A percentile compares a stretch with the other conserved stretches of the same genome.
These are phyloP conservation scores for Idaea straminata DNA, from an alignment of 2,888 invertebrate species.

Conservation along the genomic window DNA sequence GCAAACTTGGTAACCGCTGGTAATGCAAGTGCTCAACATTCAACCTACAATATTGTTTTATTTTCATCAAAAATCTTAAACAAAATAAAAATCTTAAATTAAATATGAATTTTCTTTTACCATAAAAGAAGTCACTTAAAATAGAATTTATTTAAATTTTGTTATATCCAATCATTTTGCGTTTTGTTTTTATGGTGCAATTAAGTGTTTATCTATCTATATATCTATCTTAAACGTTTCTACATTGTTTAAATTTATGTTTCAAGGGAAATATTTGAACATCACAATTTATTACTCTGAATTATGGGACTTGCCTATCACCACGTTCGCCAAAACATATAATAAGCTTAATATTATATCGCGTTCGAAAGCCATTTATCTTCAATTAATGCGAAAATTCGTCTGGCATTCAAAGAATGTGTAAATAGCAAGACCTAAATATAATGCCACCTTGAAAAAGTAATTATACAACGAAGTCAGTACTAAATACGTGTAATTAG, in stretches of 20 bases:
- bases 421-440: slow-evolving; percentile 26
- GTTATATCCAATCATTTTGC: too few species aligned
- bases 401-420: slow-evolving; percentile 21
- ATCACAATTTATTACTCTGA: slow-evolving; percentile 2
- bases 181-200: too few species aligned
- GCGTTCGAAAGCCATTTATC: neutral
- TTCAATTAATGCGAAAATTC: slow-evolving; percentile 9
- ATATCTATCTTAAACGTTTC: neutral
- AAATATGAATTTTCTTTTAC: too few species aligned
- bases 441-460: slow-evolving; percentile 20
- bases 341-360: neutral
- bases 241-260: neutral
- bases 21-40: slow-evolving; percentile 52
- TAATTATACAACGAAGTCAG: slow-evolving; percentile 23
- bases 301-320: neutral
- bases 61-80: neutral
- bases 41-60: slow-evolving; percentile 27
- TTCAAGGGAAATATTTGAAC: slow-evolving; percentile 4
- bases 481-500: slow-evolving; percentile 53
- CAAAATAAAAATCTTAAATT: too few species aligned
- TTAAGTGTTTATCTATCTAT: too few species aligned
- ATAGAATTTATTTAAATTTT: too few species aligned
- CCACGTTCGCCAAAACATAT: neutral
- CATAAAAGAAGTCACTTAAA: too few species aligned
- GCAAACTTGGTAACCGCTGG: slow-evolving; percentile 74